A percentile compares a stretch with the other conserved stretches of the same genome.
These are phyloP conservation scores for Sternotherus odoratus DNA, from an alignment of 2,797 vertebrate species.

Conservation along the genomic window DNA sequence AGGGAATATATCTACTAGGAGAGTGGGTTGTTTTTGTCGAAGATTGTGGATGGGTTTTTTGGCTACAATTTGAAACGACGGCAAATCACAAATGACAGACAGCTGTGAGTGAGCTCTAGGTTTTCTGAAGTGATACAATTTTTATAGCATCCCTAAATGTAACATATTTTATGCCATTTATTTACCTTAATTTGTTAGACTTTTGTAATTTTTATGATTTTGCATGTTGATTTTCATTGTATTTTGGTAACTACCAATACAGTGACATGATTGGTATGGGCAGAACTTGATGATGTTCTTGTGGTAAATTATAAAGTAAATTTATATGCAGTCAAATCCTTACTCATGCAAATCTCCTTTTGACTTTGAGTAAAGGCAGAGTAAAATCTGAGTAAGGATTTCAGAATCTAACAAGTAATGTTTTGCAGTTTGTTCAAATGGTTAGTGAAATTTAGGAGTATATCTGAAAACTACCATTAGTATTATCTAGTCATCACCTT, in stretches of 20 bases:
- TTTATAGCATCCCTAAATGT: not conserved
- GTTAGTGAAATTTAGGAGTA: not conserved
- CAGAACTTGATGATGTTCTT: not conserved
- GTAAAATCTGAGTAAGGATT: not conserved
- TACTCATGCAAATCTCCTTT: not conserved
- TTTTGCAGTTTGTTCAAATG: not conserved
- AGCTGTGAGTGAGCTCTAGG: not conserved
- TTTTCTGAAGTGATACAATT: too few species aligned
- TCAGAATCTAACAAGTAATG: not conserved
- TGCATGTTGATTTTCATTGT: not conserved
- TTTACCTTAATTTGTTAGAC: not conserved
- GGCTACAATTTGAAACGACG: not conserved
- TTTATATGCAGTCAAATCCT: not conserved
- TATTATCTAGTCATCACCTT: not conserved
- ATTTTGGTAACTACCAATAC: not conserved
- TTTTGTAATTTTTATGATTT: not conserved
- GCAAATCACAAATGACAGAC: not conserved
- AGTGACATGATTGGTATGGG: not conserved
- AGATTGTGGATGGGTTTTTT: not conserved
- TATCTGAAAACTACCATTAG: not conserved
- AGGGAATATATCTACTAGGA: not conserved
- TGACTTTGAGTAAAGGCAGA: not conserved
- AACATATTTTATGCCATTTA: not conserved
- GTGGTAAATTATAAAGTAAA: not conserved
- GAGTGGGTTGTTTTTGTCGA: not conserved